Base-by-base conservation (phyloP, 2,888 invertebrate species). In the Zeuzera pyrina region DNA sequence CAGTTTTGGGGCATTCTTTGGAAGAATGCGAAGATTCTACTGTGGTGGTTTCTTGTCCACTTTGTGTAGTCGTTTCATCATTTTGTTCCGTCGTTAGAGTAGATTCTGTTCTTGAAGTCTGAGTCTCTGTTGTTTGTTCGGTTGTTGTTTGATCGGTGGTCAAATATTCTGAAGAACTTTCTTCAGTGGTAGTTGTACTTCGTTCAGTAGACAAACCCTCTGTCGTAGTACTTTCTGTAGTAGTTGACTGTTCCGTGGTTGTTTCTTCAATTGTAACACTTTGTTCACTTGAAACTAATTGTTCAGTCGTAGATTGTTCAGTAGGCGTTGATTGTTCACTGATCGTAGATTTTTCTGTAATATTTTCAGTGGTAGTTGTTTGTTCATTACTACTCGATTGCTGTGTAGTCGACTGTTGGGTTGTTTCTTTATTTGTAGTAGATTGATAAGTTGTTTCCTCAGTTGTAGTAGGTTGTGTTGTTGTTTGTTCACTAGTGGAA, bases 1-100 rank as follows among this genome's bases (percentile, higher is more conserved):
- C 87, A 6, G 89, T 73, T 46, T 89, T 68, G 4, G 86, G 73
- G 64, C 86, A 83, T 60, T 86, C 57, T 31, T 72, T 62, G 12
- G 35, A 30, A 3, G 52, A 51, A 22, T 67, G 47, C 32, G 60
- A 47, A 45, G 38, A 38, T 45, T 41, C 40, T 40, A 41, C 39
- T 45, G 56, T 49, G 29, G 63, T 58, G 7, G 47, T 52, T 29
- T 46, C 43, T 34, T 42, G 40, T 25, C 33, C 35, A 35, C 32
- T 28, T 43, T 52, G 45, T 12, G 61, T 55, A 8, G 57, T 58
- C 16, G 49, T 39, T 33, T 29, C 38, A 24, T 39, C 40, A 25
- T 29, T 38, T 33, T 51, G 38, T 25, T 46, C 42, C 7, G 49
- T 48, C 4, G 43, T 26, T 14, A 41, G 43, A 14, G 44, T 26